A percentile compares a stretch with the other conserved stretches of the same genome.
Conservation (phyloP, 2,888 invertebrate species). For the Antheraea assamensis region DNA sequence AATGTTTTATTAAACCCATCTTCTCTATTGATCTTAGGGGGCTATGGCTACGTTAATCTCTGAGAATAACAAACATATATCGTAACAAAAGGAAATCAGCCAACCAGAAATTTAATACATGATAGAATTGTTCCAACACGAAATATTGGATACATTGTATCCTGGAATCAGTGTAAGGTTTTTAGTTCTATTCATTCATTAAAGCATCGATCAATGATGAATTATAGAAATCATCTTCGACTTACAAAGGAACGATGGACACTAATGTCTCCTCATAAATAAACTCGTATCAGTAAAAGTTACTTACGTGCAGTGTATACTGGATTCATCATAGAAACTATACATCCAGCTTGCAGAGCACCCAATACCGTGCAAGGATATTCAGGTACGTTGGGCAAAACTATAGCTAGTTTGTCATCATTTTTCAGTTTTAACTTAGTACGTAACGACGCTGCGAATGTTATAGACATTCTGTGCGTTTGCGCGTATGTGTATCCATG, state of each 20-base stretch:
- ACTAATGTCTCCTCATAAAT: background rate
- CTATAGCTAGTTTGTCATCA: slow-evolving; percentile 86
- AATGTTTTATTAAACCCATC: background rate
- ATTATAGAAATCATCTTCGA: background rate
- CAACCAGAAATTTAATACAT: too few relatives aligned
- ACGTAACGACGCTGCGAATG: slow-evolving; percentile 85
- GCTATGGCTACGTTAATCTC: too few relatives aligned
- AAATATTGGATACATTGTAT: too few relatives aligned
- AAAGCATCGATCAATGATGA: background rate
- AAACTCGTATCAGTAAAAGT: background rate
- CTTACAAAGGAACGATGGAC: background rate
- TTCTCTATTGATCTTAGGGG: too few relatives aligned
- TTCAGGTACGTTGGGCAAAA: slow-evolving; percentile 90
- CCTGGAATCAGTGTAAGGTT: too few relatives aligned
- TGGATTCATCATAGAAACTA: slow-evolving; percentile 88
- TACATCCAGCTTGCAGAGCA: slow-evolving; percentile 85
- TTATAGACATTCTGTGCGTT: slow-evolving; percentile 82
- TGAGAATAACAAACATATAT: too few relatives aligned
- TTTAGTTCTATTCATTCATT: too few relatives aligned
- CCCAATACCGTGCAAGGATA: slow-evolving; percentile 85
- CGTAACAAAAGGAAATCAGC: too few relatives aligned
- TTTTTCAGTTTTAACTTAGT: slow-evolving; percentile 84
- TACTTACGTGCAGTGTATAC: slow-evolving; percentile 67
- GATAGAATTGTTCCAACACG: too few relatives aligned
- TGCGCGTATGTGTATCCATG: slow-evolving; percentile 87